Conservation (phyloP, 2,797 vertebrate genomes). For the Margarornis squamiger region DNA sequence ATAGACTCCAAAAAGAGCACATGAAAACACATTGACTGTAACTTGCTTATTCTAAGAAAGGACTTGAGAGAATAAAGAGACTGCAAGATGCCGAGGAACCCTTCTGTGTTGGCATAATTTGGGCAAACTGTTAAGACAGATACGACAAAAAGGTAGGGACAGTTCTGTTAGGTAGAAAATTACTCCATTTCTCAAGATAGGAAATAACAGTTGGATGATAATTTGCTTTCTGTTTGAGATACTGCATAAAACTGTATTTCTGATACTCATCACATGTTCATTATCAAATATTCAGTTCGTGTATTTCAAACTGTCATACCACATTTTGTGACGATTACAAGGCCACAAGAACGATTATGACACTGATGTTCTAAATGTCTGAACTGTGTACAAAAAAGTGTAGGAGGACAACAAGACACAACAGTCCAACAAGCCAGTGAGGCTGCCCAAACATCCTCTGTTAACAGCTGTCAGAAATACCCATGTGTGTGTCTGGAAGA, state of each 20-base stretch:
- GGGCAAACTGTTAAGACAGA: neutral
- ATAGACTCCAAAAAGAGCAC: neutral
- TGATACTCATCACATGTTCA: neutral
- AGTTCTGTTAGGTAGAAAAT: neutral
- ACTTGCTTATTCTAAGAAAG: neutral
- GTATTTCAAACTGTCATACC: neutral
- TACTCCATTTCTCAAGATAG: neutral
- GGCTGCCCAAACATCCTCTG: neutral
- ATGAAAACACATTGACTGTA: neutral
- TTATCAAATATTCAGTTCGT: neutral
- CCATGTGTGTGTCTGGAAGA: fast-evolving
- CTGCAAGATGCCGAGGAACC: neutral
- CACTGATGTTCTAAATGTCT: neutral
- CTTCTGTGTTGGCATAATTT: neutral
- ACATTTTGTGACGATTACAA: neutral
- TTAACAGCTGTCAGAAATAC: neutral
- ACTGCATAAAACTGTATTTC: neutral
- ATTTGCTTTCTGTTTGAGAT: neutral
- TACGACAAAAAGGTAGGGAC: neutral
- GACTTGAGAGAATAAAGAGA: neutral
- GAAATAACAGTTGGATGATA: neutral
- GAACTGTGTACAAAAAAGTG: neutral
- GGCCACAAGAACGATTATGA: neutral
- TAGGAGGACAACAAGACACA: neutral
- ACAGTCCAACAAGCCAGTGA: neutral